Evolutionary conservation across 1,140 invertebrate species (phyloP).

Genomic region (Drosophila trapezifrons): DNA sequence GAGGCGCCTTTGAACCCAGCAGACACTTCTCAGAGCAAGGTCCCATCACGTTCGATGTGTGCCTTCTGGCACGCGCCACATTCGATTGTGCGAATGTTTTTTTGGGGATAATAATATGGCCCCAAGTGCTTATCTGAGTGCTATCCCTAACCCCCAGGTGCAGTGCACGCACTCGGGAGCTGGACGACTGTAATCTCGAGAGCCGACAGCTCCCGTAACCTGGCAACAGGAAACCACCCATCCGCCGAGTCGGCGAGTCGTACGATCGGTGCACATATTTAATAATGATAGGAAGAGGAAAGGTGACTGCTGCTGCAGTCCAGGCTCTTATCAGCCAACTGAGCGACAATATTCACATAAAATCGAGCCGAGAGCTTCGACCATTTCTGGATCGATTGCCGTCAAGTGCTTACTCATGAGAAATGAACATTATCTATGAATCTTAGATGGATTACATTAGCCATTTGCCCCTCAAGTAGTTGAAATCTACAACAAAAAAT

Average conservation of each 20-base stretch:
- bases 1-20: conserved; percentile 3
- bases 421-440: conserved; percentile 3
- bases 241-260: conserved; percentile 23
- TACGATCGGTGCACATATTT: conserved; percentile 32
- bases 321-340: conserved; percentile 24
- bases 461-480: neutral
- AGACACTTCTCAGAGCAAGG: neutral
- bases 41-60: neutral
- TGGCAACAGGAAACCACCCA: conserved; percentile 40
- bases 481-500: neutral
- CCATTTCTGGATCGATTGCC: conserved; percentile 1
- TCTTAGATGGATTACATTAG: neutral
- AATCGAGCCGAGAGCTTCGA: conserved; percentile 2
- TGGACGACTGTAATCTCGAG: conserved; percentile 34
- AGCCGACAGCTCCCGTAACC: conserved; percentile 23
- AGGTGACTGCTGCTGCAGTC: conserved; percentile 38
- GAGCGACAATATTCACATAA: conserved; percentile 23
- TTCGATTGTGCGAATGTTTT: conserved; percentile 17
- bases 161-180: conserved; percentile 33
- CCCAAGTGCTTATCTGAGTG: conserved; percentile 24
- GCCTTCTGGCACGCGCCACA: conserved; percentile 37
- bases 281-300: conserved; percentile 10
- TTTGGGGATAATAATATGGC: conserved; percentile 14
- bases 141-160: conserved; percentile 10
- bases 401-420: conserved; percentile 22